Evolutionary conservation across 2,888 invertebrate species (phyloP).

Genomic region (Patella ulyssiponensis): DNA sequence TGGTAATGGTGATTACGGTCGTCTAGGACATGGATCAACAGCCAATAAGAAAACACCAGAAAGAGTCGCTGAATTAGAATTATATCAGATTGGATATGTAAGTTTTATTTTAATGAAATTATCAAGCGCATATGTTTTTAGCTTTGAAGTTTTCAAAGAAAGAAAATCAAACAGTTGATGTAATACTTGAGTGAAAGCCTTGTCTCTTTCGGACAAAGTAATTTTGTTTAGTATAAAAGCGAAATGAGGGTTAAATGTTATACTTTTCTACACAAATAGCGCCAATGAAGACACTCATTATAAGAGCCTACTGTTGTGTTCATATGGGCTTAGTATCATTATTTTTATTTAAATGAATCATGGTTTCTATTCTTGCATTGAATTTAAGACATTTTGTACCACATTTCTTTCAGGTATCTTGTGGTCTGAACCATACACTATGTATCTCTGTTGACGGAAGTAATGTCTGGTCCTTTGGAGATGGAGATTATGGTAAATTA

Average conservation of each 20-base stretch:
- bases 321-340: too few relatives aligned
- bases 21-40: constrained; percentile 76
- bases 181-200: not conserved
- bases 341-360: too few relatives aligned
- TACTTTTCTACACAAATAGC: too few relatives aligned
- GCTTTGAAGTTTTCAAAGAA: not conserved
- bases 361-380: too few relatives aligned
- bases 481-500: constrained; percentile 79
- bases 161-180: not conserved
- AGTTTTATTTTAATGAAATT: constrained; percentile 28
- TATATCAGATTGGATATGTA: constrained; percentile 74
- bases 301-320: too few relatives aligned
- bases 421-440: constrained; percentile 79
- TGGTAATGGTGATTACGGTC: constrained; percentile 79
- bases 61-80: constrained; percentile 75
- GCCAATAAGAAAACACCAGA: constrained; percentile 79
- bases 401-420: constrained; percentile 73
- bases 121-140: not conserved
- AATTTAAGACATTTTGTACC: too few relatives aligned
- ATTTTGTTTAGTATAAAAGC: too few relatives aligned
- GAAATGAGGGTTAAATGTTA: too few relatives aligned
- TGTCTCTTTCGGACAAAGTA: too few relatives aligned
- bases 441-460: constrained; percentile 77
- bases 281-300: too few relatives aligned
- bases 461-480: constrained; percentile 79